Evolutionary conservation across 2,888 invertebrate genomes (phyloP).

Genomic region (Perizoma affinitatum): DNA sequence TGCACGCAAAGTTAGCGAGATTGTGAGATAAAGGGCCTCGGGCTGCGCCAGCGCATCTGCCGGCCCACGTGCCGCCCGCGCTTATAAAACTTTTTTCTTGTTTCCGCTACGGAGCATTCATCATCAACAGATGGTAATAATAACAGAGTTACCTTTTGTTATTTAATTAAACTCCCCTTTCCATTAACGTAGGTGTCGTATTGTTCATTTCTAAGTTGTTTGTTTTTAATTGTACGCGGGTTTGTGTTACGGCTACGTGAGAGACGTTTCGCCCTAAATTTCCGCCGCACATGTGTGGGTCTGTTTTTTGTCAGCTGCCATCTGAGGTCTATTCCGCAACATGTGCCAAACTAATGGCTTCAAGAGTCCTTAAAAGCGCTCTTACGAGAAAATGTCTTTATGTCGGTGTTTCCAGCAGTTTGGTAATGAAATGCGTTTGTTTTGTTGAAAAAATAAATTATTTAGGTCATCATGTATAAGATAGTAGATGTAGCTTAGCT

Average conservation of each 20-base stretch:
- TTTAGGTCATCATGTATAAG: constrained; percentile 28
- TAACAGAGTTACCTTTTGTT: constrained; percentile 68
- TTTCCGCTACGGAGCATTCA: constrained; percentile 70
- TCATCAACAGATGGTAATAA: constrained; percentile 78
- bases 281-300: constrained; percentile 63
- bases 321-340: constrained; percentile 68
- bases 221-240: constrained; percentile 43
- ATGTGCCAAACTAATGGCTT: constrained; percentile 70
- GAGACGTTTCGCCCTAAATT: constrained; percentile 63
- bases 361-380: constrained; percentile 58
- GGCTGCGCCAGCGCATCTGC: constrained; percentile 78
- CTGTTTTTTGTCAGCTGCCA: constrained; percentile 77
- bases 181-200: constrained; percentile 52
- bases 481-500: constrained; percentile 27
- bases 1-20: constrained; percentile 63
- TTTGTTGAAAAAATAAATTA: constrained; percentile 7
- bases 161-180: constrained; percentile 68
- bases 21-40: constrained; percentile 66
- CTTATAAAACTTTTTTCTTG: constrained; percentile 63
- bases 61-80: constrained; percentile 79
- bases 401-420: constrained; percentile 11
- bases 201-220: constrained; percentile 52
- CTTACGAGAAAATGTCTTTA: constrained; percentile 35
- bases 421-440: constrained; percentile 9
- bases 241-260: constrained; percentile 46